phyloP scores from a whole-genome alignment of 1,140 invertebrate genomes.

The Chironomus striatipennis region DNA sequence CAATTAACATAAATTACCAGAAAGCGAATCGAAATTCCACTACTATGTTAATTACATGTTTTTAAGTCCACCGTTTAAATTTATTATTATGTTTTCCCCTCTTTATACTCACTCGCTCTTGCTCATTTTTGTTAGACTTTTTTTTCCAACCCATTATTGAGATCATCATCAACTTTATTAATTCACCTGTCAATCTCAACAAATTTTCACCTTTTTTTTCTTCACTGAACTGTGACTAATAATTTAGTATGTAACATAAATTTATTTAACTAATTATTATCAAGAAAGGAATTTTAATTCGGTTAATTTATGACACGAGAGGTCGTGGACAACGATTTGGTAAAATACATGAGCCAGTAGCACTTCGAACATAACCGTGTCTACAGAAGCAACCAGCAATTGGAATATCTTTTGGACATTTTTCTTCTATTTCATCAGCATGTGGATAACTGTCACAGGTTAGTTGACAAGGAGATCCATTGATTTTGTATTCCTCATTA shows the following conservation, averaged over 20 bases:
- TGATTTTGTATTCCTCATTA: background rate
- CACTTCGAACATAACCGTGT: background rate
- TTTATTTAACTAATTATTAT: background rate
- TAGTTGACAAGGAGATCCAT: conserved; percentile 1
- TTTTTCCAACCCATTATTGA: background rate
- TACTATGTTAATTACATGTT: conserved; percentile 16
- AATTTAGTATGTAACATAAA: background rate
- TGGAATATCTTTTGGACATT: background rate
- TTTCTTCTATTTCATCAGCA: background rate
- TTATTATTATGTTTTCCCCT: background rate
- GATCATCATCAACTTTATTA: background rate
- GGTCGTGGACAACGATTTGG: background rate
- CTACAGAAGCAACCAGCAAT: background rate
- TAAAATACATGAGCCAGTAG: background rate
- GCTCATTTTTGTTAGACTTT: too few relatives aligned
- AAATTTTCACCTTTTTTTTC: background rate
- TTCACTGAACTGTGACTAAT: background rate
- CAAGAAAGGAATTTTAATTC: background rate
- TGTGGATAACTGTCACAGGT: background rate
- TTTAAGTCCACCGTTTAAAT: background rate
- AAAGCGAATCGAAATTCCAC: background rate
- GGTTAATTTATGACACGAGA: background rate
- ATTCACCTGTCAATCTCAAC: background rate
- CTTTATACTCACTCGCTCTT: too few relatives aligned
- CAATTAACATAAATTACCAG: conserved; percentile 18